Base-by-base conservation (phyloP, 2,113 vertebrate genomes). In the Rhea pennata region DNA sequence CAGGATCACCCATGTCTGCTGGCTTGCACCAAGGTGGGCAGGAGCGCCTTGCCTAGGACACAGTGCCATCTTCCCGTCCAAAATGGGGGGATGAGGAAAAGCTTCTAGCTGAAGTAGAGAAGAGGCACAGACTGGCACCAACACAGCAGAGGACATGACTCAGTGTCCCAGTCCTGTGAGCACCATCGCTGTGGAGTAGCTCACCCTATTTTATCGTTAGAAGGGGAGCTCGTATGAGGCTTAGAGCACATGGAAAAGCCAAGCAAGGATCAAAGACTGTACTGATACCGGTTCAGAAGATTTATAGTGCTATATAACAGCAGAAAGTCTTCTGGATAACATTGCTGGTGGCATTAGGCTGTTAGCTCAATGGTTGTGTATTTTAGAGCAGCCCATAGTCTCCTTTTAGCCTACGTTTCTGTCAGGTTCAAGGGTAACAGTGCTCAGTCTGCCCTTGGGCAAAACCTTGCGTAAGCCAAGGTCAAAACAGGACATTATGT, bases 51-150 rank as follows among this genome's bases (percentile, higher is more conserved):
- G 71, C 54, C 51, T 17, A 6, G 19, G 16, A 51, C 70, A 56
- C 0, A 0, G 19, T 39, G 12, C 6, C 9, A 4, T 64, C 48
- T 86, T 79, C 76, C 53, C 8, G 0, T 75, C 53, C 12, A 9
- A 76, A 24, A 10, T 14, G 3, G 6, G 15, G 12, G 12, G 23
- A 11, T 22, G 26, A 53, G 61, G 71, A 40, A 80, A n/a, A 71
- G 24, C 54, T 79, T 39, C 44, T 42, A 40, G 31, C 39, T 90
- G 62, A 42, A 62, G 39, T 5, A 66, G 36, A 10, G 79, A 33
- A 77, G 6, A 71, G 19, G 6, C 15, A 31, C 59, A 31, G 53
- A 81, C 61, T 33, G 19, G 13, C 61, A 42, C 16, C 33, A 92
- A 64, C n/a, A 36, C 9, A 77, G 27, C 36, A 5, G 1, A 58